phyloP scores from a whole-genome alignment of 1,140 invertebrate species.

The Homarus americanus region DNA sequence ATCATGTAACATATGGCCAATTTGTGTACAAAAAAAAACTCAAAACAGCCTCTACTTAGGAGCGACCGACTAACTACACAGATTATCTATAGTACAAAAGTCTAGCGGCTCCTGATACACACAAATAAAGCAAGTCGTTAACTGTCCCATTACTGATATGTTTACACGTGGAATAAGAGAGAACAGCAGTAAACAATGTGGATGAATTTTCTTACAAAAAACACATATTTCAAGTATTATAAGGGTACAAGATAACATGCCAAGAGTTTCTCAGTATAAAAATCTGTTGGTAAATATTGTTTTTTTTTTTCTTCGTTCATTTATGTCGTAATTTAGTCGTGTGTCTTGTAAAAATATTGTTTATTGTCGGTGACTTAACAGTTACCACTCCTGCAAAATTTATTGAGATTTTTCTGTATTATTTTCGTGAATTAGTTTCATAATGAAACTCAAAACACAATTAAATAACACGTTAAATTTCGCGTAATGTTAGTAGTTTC shows the following conservation, averaged over 20 bases:
- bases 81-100: neutral
- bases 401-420: no score
- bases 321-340: no score
- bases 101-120: neutral
- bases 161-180: slow-evolving; percentile 1
- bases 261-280: slow-evolving; percentile 4
- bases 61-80: no score
- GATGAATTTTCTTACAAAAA: neutral
- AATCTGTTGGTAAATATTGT: neutral
- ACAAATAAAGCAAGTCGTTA: slow-evolving; percentile 17
- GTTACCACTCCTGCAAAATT: no score
- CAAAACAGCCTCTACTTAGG: no score
- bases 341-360: no score
- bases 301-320: neutral
- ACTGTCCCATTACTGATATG: neutral
- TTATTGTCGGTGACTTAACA: no score
- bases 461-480: no score
- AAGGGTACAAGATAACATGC: neutral
- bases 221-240: slow-evolving; percentile 6
- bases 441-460: no score
- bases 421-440: no score
- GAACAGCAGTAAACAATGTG: slow-evolving; percentile 13
- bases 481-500: no score
- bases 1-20: neutral
- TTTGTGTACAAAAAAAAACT: neutral